These are phyloP conservation scores for Lucifuga dentata DNA, from an alignment of 2,113 vertebrate species.

Conservation along the genomic window DNA sequence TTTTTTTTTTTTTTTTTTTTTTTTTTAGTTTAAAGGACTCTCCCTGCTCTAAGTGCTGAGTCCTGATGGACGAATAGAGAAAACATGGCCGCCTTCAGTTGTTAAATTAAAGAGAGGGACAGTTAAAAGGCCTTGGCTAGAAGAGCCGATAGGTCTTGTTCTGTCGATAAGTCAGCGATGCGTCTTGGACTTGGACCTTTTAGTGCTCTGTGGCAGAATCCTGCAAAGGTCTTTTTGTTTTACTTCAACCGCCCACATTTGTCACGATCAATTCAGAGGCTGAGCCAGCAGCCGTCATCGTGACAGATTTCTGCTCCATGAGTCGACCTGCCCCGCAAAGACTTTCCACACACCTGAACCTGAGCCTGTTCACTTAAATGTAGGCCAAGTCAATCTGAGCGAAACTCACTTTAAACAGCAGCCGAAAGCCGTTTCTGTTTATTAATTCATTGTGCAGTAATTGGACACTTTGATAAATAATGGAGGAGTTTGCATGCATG, in stretches of 20 bases:
- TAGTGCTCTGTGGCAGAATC: conserved; percentile 11
- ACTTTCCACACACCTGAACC: conserved; percentile 16
- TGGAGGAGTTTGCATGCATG: conserved; percentile 12
- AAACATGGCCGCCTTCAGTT: not conserved
- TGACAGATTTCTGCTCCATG: conserved; percentile 28
- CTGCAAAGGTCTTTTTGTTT: conserved; percentile 32
- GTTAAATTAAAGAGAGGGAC: not conserved
- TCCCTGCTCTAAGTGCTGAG: no score
- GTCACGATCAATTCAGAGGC: conserved; percentile 24
- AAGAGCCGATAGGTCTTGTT: not conserved
- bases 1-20: no score
- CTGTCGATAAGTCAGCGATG: conserved; percentile 25
- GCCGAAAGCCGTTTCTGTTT: conserved; percentile 1
- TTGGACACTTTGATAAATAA: conserved; percentile 53
- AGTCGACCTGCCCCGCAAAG: not conserved
- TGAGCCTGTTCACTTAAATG: conserved; percentile 8
- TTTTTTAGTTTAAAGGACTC: no score
- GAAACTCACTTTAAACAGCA: conserved; percentile 7
- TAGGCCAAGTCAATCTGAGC: conserved; percentile 13
- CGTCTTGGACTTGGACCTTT: conserved; percentile 9
- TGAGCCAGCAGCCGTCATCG: conserved; percentile 32
- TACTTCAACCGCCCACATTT: conserved; percentile 11
- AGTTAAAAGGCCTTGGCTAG: not conserved
- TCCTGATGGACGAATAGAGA: not conserved
- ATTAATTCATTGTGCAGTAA: conserved; percentile 32